These are phyloP conservation scores for Euwallacea fornicatus DNA, from an alignment of 1,140 invertebrate genomes.

Conservation along the genomic window DNA sequence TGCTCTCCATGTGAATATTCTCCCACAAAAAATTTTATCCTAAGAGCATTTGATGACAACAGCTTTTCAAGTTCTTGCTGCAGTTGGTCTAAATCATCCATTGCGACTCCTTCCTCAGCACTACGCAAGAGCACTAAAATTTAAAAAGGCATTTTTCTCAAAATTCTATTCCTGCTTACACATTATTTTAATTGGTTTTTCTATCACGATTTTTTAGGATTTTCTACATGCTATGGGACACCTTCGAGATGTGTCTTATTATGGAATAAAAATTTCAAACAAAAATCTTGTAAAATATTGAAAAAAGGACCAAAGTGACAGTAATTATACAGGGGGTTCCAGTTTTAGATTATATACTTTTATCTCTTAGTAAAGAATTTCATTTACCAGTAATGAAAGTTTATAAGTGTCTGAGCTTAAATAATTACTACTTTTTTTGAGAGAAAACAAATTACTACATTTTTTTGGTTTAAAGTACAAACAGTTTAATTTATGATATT, in stretches of 20 bases:
- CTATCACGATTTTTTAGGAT: not conserved
- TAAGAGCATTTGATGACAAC: slow-evolving; percentile 76
- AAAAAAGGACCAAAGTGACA: too few species aligned
- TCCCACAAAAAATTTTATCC: slow-evolving; percentile 72
- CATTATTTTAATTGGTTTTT: not conserved
- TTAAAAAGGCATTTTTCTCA: not conserved
- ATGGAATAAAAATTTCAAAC: not conserved
- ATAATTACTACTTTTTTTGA: not conserved
- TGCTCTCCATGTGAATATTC: slow-evolving; percentile 73
- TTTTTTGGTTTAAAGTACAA: not conserved
- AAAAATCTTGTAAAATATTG: not conserved
- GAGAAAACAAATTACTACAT: not conserved
- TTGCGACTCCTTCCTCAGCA: slow-evolving; percentile 65
- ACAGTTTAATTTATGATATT: too few species aligned
- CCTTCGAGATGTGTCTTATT: not conserved
- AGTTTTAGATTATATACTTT: too few species aligned
- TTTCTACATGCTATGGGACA: not conserved
- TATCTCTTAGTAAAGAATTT: too few species aligned
- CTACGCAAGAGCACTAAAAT: slow-evolving; percentile 60
- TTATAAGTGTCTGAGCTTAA: too few species aligned
- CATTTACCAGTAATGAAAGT: too few species aligned
- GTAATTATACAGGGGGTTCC: too few species aligned
- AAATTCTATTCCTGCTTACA: not conserved
- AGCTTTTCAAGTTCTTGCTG: slow-evolving; percentile 88
- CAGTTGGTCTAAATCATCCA: slow-evolving; percentile 77